phyloP scores from a whole-genome alignment of 2,113 vertebrate species.

The Sterrhoptilus dennistouni region DNA sequence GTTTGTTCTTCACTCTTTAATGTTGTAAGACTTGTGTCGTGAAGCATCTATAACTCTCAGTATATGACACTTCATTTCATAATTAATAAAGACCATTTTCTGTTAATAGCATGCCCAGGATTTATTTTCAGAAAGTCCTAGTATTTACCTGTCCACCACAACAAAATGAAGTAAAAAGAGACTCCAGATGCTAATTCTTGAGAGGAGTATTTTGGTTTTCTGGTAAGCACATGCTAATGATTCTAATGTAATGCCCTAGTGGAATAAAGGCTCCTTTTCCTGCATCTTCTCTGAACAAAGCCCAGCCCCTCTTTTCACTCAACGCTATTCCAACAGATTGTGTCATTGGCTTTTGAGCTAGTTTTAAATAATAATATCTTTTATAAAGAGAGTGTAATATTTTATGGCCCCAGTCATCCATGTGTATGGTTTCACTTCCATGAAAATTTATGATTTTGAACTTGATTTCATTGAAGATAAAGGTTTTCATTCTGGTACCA shows the following conservation, averaged over 20 bases:
- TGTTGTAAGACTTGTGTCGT: not conserved
- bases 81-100: not conserved
- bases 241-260: not conserved
- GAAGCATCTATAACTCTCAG: not conserved
- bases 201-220: not conserved
- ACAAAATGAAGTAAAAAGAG: not conserved
- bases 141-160: not conserved
- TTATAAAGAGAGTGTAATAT: not conserved
- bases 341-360: not conserved
- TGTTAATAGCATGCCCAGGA: not conserved
- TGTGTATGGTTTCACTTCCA: not conserved
- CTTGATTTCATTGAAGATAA: not conserved
- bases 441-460: not conserved
- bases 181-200: not conserved
- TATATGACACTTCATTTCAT: not conserved
- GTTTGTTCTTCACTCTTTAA: not conserved
- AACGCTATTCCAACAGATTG: not conserved
- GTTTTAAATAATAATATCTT: not conserved
- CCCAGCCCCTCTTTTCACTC: not conserved
- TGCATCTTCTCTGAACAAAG: not conserved
- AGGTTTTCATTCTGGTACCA: not conserved
- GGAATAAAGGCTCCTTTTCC: not conserved
- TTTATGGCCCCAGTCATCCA: not conserved
- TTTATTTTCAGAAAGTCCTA: not conserved
- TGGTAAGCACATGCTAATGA: not conserved